A percentile compares a stretch with the other conserved stretches of the same genome.
phyloP scores from a whole-genome alignment of 2,888 invertebrate genomes.

The Drosophila paramelanica region DNA sequence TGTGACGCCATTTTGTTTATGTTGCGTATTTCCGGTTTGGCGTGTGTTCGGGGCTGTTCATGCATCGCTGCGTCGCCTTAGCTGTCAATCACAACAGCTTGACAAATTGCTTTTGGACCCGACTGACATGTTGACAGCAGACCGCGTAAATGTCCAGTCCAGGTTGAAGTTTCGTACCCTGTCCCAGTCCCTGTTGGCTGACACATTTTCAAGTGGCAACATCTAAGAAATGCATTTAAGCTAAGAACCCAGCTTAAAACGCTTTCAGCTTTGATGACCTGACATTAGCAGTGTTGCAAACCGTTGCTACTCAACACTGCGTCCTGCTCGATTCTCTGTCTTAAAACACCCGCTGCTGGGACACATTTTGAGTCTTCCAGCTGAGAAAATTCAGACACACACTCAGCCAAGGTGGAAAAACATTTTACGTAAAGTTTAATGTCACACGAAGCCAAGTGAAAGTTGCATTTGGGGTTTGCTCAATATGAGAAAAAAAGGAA shows the following conservation, averaged over 20 bases:
- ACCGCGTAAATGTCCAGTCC: constrained; percentile 13
- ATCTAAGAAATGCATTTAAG: constrained; percentile 48
- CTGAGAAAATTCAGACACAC: constrained; percentile 56
- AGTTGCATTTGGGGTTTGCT: constrained; percentile 38
- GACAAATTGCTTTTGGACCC: constrained; percentile 79
- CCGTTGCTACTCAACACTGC: constrained; percentile 24
- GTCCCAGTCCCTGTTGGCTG: constrained; percentile 2
- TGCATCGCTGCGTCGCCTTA: constrained; percentile 57
- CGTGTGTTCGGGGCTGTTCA: constrained; percentile 31
- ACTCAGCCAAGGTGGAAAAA: constrained; percentile 52
- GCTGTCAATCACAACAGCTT: constrained; percentile 79
- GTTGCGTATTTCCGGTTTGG: constrained; percentile 50
- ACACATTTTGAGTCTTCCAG: constrained; percentile 56
- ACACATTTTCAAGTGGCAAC: constrained; percentile 27
- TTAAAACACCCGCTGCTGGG: constrained; percentile 19
- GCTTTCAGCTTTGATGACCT: constrained; percentile 20
- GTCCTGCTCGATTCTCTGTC: neutral
- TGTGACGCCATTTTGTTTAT: constrained; percentile 68
- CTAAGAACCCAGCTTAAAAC: constrained; percentile 23
- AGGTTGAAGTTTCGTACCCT: neutral
- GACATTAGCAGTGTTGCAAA: constrained; percentile 21
- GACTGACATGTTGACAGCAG: constrained; percentile 68
- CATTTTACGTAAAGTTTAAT: constrained; percentile 60
- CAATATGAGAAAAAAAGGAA: neutral
- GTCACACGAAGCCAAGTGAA: constrained; percentile 58